Percentiles rank a stretch among this genome's conserved stretches.
Evolutionary conservation across 2,888 invertebrate genomes (phyloP).

Genomic region (Melitaea athalia): DNA sequence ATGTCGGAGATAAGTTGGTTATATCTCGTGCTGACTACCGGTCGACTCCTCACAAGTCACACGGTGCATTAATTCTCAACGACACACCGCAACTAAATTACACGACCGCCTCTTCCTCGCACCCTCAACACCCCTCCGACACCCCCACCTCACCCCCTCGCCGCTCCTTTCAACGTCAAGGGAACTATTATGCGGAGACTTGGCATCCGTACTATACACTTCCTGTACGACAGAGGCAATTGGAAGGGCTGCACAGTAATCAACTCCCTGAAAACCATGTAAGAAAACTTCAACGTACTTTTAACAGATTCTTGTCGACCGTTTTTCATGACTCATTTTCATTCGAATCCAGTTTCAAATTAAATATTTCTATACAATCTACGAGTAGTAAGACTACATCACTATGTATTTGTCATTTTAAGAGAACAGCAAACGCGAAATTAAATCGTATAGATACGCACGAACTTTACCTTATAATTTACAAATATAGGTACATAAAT

Average conservation of each 20-base stretch:
- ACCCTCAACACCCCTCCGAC: conserved; percentile 30
- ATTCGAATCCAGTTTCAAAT: not conserved
- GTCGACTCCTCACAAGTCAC: conserved; percentile 39
- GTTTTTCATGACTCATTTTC: not conserved
- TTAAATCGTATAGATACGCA: too few species aligned
- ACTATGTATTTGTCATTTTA: too few species aligned
- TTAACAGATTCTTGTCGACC: not conserved
- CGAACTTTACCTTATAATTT: too few species aligned
- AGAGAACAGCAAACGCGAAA: too few species aligned
- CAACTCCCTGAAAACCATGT: conserved; percentile 30
- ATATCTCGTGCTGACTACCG: conserved; percentile 38
- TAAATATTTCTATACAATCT: too few species aligned
- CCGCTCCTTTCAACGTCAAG: conserved; percentile 38
- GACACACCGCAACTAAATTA: conserved; percentile 58
- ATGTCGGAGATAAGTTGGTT: conserved; percentile 25
- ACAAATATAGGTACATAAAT: too few species aligned
- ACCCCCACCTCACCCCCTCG: conserved; percentile 42
- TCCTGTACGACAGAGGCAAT: conserved; percentile 33
- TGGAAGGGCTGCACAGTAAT: conserved; percentile 30
- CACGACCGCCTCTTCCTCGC: conserved; percentile 29
- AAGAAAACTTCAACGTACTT: not conserved
- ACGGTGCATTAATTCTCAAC: conserved; percentile 48
- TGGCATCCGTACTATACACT: conserved; percentile 41
- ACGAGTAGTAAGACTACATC: too few species aligned
- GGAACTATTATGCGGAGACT: conserved; percentile 50